Base-by-base conservation (phyloP, 2,888 invertebrate genomes). In the Eupeodes latifasciatus region DNA sequence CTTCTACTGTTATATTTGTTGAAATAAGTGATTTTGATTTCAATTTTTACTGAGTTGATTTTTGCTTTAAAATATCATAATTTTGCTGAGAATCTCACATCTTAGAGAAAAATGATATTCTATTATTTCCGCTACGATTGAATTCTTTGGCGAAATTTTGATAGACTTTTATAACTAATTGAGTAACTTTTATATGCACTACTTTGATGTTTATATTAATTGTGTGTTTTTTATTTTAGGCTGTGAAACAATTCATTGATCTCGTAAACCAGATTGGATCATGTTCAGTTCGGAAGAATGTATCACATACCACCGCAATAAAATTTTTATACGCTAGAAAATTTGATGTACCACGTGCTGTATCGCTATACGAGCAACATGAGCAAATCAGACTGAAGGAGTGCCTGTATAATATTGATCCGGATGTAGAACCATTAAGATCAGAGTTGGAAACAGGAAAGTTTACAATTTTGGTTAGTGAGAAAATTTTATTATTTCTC, bases 261-360 rank as follows among this genome's bases (percentile, higher is more conserved):
- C 92, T 93, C 91, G 93, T 93, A 90, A 94, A 93, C 91, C 92
- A 92, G 90, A 91, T 93, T 87, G 92, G 92, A 90, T 90, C 91
- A 67, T 91, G 87, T 82, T 85, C 90, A 57, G 90, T 91, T 51
- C 89, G 91, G 47, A 92, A 92, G 79, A 91, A 92, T 90, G 92
- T 93, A 78, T 92, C 93, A 89, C 97, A 98, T 94, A 96, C 97
- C 87, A 97, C 98, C n/a, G 99, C 98, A 66, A 96, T 98, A 89
- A 98, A 98, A 94, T 98, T 98, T 94, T 94, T 98, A 91, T 96
- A 97, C 91, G 99, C 99, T 90, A 96, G 99, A 90, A 99, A 99
- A 94, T 99, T 99, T 93, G 98, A 99, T 93, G 97, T 98, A 76
- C 95, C 96, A 62, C 95, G 99, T 90, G 98, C 99, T 81, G 95